Conservation (phyloP, 2,113 vertebrate species). For the Pseudorectes ferrugineus region DNA sequence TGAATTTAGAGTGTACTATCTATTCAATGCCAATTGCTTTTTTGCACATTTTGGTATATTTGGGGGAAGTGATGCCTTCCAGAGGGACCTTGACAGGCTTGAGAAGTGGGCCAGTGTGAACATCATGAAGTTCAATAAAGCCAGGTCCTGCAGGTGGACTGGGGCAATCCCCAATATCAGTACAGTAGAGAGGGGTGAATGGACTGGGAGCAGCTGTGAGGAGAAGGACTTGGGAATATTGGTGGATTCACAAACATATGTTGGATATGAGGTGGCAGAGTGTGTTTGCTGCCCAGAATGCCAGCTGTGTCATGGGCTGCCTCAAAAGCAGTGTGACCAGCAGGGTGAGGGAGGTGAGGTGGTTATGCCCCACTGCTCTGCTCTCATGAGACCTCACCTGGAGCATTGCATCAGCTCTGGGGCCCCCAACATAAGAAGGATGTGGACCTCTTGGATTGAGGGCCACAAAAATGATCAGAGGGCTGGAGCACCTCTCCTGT, state of each 20-base stretch:
- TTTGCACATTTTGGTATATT: neutral
- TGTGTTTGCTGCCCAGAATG: neutral
- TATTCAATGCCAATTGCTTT: neutral
- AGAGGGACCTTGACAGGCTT: neutral
- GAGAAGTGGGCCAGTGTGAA: neutral
- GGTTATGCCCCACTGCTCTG: neutral
- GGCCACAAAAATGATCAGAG: neutral
- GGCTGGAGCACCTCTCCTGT: neutral
- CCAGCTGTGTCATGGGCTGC: neutral
- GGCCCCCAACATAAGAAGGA: neutral
- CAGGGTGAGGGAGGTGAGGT: neutral
- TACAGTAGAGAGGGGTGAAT: neutral
- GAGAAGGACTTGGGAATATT: neutral
- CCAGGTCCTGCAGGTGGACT: rapidly evolving
- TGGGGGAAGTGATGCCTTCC: neutral
- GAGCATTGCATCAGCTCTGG: neutral
- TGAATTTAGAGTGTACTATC: neutral
- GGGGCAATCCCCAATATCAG: neutral
- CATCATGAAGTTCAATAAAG: neutral
- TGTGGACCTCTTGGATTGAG: neutral
- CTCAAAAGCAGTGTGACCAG: neutral
- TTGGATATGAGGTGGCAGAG: neutral
- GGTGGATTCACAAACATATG: neutral
- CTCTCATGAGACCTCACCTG: neutral
- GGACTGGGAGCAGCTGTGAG: neutral